Base-by-base conservation (phyloP, 2,888 invertebrate species). In the Venustoraphidia nigricollis region DNA sequence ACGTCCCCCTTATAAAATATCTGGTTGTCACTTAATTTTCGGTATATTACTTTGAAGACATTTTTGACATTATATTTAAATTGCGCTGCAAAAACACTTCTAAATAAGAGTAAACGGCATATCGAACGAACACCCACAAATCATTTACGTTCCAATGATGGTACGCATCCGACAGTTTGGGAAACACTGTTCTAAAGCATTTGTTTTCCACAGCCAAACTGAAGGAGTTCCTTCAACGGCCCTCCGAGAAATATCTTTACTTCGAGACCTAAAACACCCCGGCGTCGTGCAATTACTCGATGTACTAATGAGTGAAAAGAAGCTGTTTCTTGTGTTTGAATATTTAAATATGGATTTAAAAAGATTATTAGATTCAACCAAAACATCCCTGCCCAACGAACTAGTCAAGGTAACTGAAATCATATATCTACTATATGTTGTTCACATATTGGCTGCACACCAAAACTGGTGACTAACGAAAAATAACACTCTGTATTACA, bases 161-260 rank as follows among this genome's bases (percentile, higher is more conserved):
- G 6, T 27, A 27, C 27, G 27, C 27, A 27, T 27, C 3, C 6
- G 17, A 17, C 2, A 17, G 17, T 17, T 17, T 17, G 17, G 17
- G 17, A 17, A 17, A 17, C 27, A 27, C 27, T 5, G 27, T 27
- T 27, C 27, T 27, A 27, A 27, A 3, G 27, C 27, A 27, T 43
- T 35, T 42, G 17, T 13, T 35, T 34, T 43, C 56, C 61, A 54
- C 64, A 92, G 90, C 59, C 95, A 96, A 67, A 84, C 88, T 1
- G 97, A 96, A 69, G 97, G 97, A 14, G 91, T 98, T 14, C 97
- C 97, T 13, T 94, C 95, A 34, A 97, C 97, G 27, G 95, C 97
- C 5, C 84, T 97, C 53, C 75, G 97, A 49, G 98, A 98, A 73
- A 95, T 98, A 59, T 89, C 93, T 0, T 74, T 96, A 48, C 71